A percentile compares a stretch with the other conserved stretches of the same genome.
Evolutionary conservation across 2,113 vertebrate species (phyloP).

Genomic region (Myrmecobius fasciatus): DNA sequence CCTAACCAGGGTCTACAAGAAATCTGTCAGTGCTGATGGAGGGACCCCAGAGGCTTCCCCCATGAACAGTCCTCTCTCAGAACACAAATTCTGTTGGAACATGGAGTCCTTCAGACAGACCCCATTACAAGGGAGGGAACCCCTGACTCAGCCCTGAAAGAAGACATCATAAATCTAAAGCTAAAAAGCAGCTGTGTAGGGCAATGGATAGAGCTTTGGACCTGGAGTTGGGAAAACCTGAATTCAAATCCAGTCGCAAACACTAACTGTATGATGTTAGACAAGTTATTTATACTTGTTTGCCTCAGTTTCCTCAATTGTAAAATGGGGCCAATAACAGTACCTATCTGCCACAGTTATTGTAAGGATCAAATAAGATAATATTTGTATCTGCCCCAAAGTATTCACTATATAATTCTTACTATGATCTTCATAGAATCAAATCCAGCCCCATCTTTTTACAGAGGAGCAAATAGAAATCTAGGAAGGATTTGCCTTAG

Average conservation of each 20-base stretch:
- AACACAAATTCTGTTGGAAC: neutral
- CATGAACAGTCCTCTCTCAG: neutral
- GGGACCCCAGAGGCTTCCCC: neutral
- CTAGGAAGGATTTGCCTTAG: neutral
- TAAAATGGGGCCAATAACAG: neutral
- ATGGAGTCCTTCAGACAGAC: neutral
- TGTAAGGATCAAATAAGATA: neutral
- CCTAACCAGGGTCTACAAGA: neutral
- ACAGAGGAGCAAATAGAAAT: neutral
- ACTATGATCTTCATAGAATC: neutral
- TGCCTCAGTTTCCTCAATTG: neutral
- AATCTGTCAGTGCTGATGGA: neutral
- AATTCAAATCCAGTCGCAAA: neutral
- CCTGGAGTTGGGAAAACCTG: neutral
- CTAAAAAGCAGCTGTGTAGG: neutral
- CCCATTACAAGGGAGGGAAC: neutral
- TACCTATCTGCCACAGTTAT: neutral
- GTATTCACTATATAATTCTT: neutral
- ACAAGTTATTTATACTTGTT: neutral
- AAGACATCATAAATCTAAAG: neutral
- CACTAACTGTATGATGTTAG: neutral
- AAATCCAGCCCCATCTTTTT: neutral
- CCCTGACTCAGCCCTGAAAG: neutral
- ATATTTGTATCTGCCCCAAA: neutral
- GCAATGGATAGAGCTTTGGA: neutral